A percentile compares a stretch with the other conserved stretches of the same genome.
phyloP scores from a whole-genome alignment of 1,140 invertebrate species.

The Drosophila parvula region DNA sequence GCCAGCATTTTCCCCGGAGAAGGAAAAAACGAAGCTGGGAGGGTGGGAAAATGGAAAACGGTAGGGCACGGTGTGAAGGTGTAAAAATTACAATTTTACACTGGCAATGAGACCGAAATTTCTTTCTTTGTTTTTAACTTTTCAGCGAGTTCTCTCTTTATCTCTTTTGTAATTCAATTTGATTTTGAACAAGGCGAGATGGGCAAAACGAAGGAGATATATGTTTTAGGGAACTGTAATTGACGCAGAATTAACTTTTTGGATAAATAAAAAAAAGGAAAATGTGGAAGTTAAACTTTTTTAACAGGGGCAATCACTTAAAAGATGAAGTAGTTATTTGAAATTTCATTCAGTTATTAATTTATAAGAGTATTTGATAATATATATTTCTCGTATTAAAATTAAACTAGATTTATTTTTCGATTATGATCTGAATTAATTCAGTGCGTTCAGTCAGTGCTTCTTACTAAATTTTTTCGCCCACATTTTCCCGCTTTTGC shows the following conservation, averaged over 20 bases:
- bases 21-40: neutral
- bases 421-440: neutral
- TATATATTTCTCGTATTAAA: neutral
- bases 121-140: neutral
- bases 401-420: neutral
- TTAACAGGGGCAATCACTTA: too few relatives aligned
- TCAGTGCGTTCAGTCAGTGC: neutral
- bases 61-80: conserved; percentile 60
- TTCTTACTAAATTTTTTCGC: conserved; percentile 1
- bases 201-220: neutral
- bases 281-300: too few relatives aligned
- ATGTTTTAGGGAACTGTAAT: conserved; percentile 8
- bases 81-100: conserved; percentile 76
- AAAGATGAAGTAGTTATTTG: neutral
- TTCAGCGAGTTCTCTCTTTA: conserved; percentile 20
- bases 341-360: neutral
- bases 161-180: conserved; percentile 40
- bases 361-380: neutral
- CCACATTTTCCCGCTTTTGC: neutral
- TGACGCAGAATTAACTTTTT: conserved; percentile 22
- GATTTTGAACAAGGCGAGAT: conserved; percentile 10
- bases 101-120: conserved; percentile 34
- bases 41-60: neutral
- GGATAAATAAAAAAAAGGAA: conserved; percentile 12
- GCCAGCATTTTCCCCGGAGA: conserved; percentile 25